Percentiles rank a stretch among this genome's conserved stretches.
Evolutionary conservation across 2,797 vertebrate species (phyloP).

Genomic region (Neosalanx taihuensis): DNA sequence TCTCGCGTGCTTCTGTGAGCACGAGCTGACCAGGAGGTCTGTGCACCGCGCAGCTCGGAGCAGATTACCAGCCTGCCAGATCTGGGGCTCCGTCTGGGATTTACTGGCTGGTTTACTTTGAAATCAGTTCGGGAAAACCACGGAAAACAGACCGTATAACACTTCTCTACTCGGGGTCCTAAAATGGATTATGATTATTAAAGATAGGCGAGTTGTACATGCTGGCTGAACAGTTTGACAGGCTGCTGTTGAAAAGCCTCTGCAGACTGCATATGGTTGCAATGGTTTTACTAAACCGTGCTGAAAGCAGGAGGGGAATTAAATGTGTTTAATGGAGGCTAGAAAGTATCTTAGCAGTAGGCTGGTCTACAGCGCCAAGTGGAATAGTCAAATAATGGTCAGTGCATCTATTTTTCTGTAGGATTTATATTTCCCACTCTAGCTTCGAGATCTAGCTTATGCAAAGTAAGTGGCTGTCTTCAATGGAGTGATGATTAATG

Average conservation of each 20-base stretch:
- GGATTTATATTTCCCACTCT: neutral
- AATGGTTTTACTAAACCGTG: conserved; percentile 24
- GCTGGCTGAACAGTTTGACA: conserved; percentile 51
- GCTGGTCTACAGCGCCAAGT: conserved; percentile 36
- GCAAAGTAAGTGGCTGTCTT: conserved; percentile 22
- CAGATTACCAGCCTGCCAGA: conserved; percentile 32
- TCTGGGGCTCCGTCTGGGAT: conserved; percentile 54
- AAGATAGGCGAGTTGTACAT: conserved; percentile 59
- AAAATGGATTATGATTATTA: conserved; percentile 78
- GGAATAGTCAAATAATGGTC: conserved; percentile 21
- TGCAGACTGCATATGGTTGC: conserved; percentile 14
- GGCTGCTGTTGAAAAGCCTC: conserved; percentile 27
- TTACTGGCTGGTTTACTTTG: conserved; percentile 37
- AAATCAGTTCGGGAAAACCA: conserved; percentile 28
- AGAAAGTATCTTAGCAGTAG: conserved; percentile 19
- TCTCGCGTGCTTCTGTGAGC: conserved; percentile 39
- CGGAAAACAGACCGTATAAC: conserved; percentile 36
- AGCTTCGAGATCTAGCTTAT: neutral
- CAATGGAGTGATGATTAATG: conserved; percentile 48
- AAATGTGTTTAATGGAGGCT: conserved; percentile 30
- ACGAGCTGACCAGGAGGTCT: conserved; percentile 50
- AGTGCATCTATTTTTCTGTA: conserved; percentile 33
- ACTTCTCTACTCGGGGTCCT: conserved; percentile 62
- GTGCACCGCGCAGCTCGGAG: conserved; percentile 40
- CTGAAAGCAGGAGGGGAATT: conserved; percentile 25